These are phyloP conservation scores for Cylindroiulus punctatus DNA, from an alignment of 2,888 invertebrate species.

Conservation along the genomic window DNA sequence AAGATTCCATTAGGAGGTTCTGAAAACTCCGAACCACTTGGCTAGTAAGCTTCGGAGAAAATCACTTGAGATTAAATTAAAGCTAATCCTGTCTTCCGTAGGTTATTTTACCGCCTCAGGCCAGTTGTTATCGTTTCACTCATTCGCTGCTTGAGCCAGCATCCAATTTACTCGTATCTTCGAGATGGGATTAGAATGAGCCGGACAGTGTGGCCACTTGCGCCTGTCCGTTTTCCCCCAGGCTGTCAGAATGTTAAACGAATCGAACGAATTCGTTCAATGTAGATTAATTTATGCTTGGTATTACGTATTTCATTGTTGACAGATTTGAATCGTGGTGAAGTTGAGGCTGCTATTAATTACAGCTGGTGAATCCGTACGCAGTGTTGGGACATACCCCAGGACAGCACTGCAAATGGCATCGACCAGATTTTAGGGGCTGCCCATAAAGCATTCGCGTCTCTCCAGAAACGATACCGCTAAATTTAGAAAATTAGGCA, in stretches of 20 bases:
- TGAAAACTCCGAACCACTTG: neutral
- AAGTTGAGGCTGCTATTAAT: too few species aligned
- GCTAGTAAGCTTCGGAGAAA: neutral
- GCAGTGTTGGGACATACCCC: too few species aligned
- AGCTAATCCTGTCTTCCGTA: neutral
- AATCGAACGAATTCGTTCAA: neutral
- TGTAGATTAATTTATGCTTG: neutral
- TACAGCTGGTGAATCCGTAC: too few species aligned
- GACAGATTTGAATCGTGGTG: too few species aligned
- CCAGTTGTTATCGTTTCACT: neutral
- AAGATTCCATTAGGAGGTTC: neutral
- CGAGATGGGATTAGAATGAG: neutral
- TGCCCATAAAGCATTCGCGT: too few species aligned
- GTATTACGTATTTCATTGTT: too few species aligned
- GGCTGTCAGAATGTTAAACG: neutral
- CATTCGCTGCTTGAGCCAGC: neutral
- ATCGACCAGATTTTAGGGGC: too few species aligned
- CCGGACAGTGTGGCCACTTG: neutral
- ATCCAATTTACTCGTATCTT: neutral
- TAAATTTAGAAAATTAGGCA: too few species aligned
- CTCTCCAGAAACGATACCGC: too few species aligned
- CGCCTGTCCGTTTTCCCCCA: neutral
- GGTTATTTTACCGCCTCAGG: neutral
- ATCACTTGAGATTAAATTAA: neutral
- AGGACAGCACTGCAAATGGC: too few species aligned